Conservation (phyloP, 2,113 vertebrate genomes). For the Nansenia antarctica region DNA sequence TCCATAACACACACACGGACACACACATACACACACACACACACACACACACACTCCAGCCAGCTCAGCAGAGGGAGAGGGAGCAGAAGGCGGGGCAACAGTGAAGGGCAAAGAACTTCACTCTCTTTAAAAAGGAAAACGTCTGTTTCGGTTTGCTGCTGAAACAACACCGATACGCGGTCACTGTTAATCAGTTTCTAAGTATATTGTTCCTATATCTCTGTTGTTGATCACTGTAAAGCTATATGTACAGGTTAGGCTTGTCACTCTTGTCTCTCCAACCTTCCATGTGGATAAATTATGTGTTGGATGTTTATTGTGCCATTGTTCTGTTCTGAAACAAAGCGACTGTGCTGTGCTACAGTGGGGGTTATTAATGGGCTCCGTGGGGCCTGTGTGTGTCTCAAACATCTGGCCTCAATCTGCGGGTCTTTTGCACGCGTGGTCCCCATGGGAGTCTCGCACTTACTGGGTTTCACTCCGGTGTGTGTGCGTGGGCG, state of each 20-base stretch:
- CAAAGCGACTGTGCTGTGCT: background rate
- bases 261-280: background rate
- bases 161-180: constrained; percentile 58
- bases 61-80: background rate
- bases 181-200: background rate
- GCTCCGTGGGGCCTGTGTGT: constrained; percentile 37
- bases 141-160: constrained; percentile 54
- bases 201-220: background rate
- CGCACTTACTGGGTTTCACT: constrained; percentile 53
- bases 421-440: constrained; percentile 60
- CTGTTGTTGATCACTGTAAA: background rate
- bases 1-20: background rate
- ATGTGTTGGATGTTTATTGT: background rate
- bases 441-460: constrained; percentile 45
- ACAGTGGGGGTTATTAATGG: constrained; percentile 42
- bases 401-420: constrained; percentile 74
- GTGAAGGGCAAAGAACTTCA: constrained; percentile 44
- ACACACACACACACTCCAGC: background rate
- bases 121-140: constrained; percentile 11
- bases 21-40: background rate
- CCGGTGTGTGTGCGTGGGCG: no score
- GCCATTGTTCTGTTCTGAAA: background rate
- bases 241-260: no score
- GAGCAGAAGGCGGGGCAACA: constrained; percentile 19
- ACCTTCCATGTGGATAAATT: background rate